Conservation (phyloP, 2,888 invertebrate genomes). For the Synanthedon myopaeformis region DNA sequence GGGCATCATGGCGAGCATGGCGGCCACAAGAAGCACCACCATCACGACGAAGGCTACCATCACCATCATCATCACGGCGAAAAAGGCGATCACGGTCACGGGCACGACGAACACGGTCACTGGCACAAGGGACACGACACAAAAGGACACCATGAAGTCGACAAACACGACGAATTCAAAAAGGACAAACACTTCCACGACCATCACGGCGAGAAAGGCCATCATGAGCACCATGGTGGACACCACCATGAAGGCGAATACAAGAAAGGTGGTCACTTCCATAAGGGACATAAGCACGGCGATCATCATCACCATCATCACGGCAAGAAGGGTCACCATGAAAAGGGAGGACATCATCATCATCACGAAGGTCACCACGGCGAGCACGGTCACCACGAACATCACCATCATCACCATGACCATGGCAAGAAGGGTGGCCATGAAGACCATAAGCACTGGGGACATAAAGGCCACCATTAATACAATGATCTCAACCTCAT, state of each 20-base stretch:
- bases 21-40: conserved; percentile 74
- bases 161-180: conserved; percentile 85
- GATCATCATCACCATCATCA: conserved; percentile 82
- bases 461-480: conserved; percentile 68
- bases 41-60: conserved; percentile 75
- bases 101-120: conserved; percentile 70
- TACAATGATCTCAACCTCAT: background rate
- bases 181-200: conserved; percentile 89
- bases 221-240: conserved; percentile 81
- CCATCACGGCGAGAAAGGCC: conserved; percentile 82
- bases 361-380: conserved; percentile 83
- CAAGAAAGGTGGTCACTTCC: conserved; percentile 84
- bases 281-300: conserved; percentile 82
- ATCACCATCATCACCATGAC: conserved; percentile 77
- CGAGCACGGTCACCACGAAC: conserved; percentile 81
- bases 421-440: conserved; percentile 84
- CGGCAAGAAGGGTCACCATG: conserved; percentile 81
- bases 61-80: conserved; percentile 73
- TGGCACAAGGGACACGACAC: conserved; percentile 87
- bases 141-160: conserved; percentile 85
- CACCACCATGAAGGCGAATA: conserved; percentile 81
- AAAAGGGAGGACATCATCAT: conserved; percentile 82
- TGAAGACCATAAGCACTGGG: conserved; percentile 84
- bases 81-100: conserved; percentile 73
- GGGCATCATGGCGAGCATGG: conserved; percentile 73